These are phyloP conservation scores for Dasyurus viverrinus DNA, from an alignment of 2,113 vertebrate genomes.

Conservation along the genomic window DNA sequence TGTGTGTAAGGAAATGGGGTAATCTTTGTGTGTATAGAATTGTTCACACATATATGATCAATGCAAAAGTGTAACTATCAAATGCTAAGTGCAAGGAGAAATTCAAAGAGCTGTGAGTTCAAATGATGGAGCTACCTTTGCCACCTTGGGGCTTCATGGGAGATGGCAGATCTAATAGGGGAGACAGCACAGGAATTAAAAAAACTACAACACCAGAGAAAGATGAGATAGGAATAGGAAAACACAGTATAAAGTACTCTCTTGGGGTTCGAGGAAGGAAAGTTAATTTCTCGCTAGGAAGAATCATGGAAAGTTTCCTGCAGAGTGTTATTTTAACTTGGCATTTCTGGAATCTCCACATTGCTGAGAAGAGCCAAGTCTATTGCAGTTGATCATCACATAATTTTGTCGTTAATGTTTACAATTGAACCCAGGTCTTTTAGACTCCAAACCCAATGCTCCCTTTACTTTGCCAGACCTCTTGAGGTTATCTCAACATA, in stretches of 20 bases:
- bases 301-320: not conserved
- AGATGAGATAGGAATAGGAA: not conserved
- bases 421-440: not conserved
- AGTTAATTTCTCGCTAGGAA: not conserved
- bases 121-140: not conserved
- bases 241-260: not conserved
- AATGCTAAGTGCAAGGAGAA: not conserved
- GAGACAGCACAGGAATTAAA: not conserved
- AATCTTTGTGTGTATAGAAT: not conserved
- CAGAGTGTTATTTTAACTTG: not conserved
- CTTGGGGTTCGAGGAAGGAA: not conserved
- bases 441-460: not conserved
- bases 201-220: not conserved
- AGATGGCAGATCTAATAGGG: not conserved
- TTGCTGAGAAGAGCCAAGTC: too few relatives aligned
- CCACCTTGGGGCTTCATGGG: not conserved
- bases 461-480: not conserved
- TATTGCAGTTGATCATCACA: too few relatives aligned
- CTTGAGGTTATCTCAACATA: too few relatives aligned
- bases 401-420: too few relatives aligned
- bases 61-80: not conserved
- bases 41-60: not conserved
- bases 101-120: not conserved
- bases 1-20: not conserved
- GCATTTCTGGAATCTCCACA: too few relatives aligned